phyloP scores from a whole-genome alignment of 1,140 invertebrate genomes.

The Polyergus mexicanus region DNA sequence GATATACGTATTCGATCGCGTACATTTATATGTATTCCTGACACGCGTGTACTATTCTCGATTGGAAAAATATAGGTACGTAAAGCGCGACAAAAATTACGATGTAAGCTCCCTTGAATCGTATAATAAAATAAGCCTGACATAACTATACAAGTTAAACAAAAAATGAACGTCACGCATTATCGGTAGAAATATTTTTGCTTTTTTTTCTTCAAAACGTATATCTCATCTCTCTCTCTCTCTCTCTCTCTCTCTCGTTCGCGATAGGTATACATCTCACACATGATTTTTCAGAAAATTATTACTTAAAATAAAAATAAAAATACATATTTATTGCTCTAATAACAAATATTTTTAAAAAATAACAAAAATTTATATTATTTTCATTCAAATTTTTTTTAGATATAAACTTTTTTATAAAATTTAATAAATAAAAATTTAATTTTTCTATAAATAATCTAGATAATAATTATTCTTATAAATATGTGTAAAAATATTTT shows the following conservation, averaged over 20 bases:
- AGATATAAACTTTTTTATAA: too few relatives aligned
- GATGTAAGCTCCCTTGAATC: neutral
- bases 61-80: neutral
- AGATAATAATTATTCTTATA: too few relatives aligned
- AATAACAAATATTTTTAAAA: too few relatives aligned
- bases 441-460: too few relatives aligned
- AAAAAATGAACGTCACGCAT: neutral
- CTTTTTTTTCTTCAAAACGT: neutral
- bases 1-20: conserved; percentile 11
- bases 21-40: neutral
- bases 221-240: neutral
- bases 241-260: too few relatives aligned
- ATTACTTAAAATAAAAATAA: neutral
- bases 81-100: neutral
- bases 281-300: neutral
- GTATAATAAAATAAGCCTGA: neutral
- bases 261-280: neutral
- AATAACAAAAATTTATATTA: too few relatives aligned
- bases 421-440: too few relatives aligned
- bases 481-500: too few relatives aligned
- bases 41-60: neutral
- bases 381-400: too few relatives aligned
- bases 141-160: neutral
- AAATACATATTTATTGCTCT: too few relatives aligned
- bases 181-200: neutral